Percentiles rank a stretch among this genome's conserved stretches.
Conservation (phyloP, 2,113 vertebrate species). For the Equus przewalskii region DNA sequence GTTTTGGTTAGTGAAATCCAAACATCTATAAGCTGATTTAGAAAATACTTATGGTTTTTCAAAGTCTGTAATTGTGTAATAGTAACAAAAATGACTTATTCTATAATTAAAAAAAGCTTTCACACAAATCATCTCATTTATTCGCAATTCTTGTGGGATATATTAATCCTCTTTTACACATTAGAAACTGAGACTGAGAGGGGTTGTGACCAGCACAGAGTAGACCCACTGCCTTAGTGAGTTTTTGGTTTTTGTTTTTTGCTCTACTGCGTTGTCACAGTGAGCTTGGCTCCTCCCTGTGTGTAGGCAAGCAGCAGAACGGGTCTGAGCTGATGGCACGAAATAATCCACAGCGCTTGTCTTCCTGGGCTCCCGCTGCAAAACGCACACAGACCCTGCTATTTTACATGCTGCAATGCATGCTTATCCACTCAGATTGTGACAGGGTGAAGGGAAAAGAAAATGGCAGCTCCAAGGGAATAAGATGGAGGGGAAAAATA, state of each 20-base stretch:
- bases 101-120: neutral
- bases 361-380: rapidly evolving
- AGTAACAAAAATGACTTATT: neutral
- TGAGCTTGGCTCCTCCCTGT: rapidly evolving
- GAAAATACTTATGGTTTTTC: neutral
- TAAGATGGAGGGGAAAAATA: rapidly evolving
- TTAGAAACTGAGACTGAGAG: neutral
- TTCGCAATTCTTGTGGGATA: neutral
- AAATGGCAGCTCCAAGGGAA: no score
- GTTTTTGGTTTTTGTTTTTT: neutral
- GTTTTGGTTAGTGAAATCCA: neutral
- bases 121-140: neutral
- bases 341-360: rapidly evolving
- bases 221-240: neutral
- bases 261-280: rapidly evolving
- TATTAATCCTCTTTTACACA: neutral
- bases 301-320: rapidly evolving
- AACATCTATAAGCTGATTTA: neutral
- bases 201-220: no score
- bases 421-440: rapidly evolving
- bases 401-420: no score
- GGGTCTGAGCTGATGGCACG: neutral
- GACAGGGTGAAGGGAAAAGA: rapidly evolving
- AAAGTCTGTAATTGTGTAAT: neutral
- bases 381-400: rapidly evolving